Evolutionary conservation across 2,888 invertebrate genomes (phyloP), one percentile per base, ranked within the genome.

Genomic region (Omphaloscelis lunosa): DNA sequence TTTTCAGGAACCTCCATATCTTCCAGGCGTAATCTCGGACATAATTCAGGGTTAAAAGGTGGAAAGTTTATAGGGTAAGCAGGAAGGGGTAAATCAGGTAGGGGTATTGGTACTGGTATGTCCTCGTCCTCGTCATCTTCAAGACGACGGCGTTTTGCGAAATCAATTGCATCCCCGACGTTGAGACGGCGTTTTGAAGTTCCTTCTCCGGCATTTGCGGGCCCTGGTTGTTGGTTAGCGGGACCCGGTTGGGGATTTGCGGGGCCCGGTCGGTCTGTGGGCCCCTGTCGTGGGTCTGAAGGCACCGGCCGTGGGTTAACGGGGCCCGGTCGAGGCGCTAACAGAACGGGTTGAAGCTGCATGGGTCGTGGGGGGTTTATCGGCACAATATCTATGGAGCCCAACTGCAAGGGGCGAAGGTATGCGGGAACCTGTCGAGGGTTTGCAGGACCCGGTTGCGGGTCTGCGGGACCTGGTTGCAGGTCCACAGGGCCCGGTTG

Each of bases 111-210:
- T 1, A 9, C 20, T 8, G 23, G 41, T 17, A 63, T 23, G 0
- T 72, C 69, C 0, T 48, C 59, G 0, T 76, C 75, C 0, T 72
- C 56, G 0, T 65, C 51, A 0, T 11, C 48, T 9, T n/a, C 29
- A 7, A 77, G 6, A 2, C 86, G 75, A 0, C 77, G 82, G 0
- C 86, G 72, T 63, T 86, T 86, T 0, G 71, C 75, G 0, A 79
- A 20, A 0, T 86, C 69, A 0, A 63, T 48, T 0, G 59, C 73
- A 5, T 67, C 75, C 0, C 6, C 9, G 0, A 41, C 12, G 12
- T n/a, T 17, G 11, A 23, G 7, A 0, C 70, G 81, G 1, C 86
- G 78, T 15, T 86, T 86, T 0, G 77, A 65, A 0, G 75, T 62
- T 0, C 80, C 72, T 62, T 72, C 59, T 1, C 76, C 76, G 0